Percentiles rank a stretch among this genome's conserved stretches.
These are phyloP conservation scores for Drosophila robusta DNA, from an alignment of 2,888 invertebrate species.

Conservation along the genomic window DNA sequence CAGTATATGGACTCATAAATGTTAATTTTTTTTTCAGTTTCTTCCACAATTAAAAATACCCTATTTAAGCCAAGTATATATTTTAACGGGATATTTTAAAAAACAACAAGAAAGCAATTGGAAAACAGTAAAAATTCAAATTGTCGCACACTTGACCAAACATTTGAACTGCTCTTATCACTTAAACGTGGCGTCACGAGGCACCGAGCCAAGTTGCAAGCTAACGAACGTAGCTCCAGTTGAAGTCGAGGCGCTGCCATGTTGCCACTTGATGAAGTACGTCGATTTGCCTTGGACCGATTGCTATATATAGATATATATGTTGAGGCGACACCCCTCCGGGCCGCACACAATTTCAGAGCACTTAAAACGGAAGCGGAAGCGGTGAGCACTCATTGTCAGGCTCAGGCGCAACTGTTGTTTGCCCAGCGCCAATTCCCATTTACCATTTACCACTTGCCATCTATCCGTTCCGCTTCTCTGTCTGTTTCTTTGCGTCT, in stretches of 20 bases:
- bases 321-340: background rate
- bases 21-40: no score
- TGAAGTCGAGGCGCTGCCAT: constrained; percentile 23
- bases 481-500: constrained; percentile 34
- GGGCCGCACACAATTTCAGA: constrained; percentile 47
- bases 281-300: constrained; percentile 43
- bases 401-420: constrained; percentile 66
- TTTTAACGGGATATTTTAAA: constrained; percentile 12
- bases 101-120: constrained; percentile 11
- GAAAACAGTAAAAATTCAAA: constrained; percentile 57
- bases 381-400: constrained; percentile 75
- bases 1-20: no score
- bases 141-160: constrained; percentile 67
- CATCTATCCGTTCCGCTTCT: constrained; percentile 32
- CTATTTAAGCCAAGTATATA: background rate
- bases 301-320: constrained; percentile 20
- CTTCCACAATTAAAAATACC: no score
- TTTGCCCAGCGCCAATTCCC: constrained; percentile 57
- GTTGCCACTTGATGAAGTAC: constrained; percentile 63
- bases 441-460: constrained; percentile 44
- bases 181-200: constrained; percentile 42
- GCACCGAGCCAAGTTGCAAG: constrained; percentile 41
- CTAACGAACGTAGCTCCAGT: constrained; percentile 46
- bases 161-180: constrained; percentile 75
- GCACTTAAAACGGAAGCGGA: constrained; percentile 75